phyloP scores from a whole-genome alignment of 2,113 vertebrate species.

The Catharus bicknelli region DNA sequence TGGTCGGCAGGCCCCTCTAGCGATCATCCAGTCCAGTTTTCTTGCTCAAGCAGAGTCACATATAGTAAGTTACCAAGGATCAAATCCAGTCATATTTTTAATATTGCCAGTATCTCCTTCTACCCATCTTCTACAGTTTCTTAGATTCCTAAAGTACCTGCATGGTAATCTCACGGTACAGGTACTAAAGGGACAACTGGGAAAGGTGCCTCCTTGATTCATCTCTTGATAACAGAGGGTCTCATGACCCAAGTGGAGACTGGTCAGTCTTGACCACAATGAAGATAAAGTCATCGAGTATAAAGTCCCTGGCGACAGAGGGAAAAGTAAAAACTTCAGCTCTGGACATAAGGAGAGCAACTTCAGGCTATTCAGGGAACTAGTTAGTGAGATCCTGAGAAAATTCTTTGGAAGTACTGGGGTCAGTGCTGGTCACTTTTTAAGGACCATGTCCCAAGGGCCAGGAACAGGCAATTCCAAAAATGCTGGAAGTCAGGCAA shows the following conservation, averaged over 20 bases:
- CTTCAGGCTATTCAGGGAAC: neutral
- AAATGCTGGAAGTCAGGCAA: neutral
- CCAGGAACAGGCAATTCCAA: neutral
- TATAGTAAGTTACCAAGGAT: neutral
- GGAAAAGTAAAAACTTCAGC: neutral
- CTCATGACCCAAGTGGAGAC: neutral
- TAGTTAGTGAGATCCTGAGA: neutral
- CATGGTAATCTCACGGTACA: neutral
- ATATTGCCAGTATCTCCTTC: neutral
- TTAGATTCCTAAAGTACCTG: neutral
- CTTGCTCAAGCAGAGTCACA: neutral
- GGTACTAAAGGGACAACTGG: neutral
- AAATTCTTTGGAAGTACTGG: neutral
- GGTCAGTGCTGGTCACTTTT: too few relatives aligned
- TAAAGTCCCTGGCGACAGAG: neutral
- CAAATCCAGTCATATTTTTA: neutral
- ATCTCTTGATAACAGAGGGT: neutral
- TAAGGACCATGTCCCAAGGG: accelerated
- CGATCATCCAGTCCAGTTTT: neutral
- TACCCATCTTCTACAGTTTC: neutral
- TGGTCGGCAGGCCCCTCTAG: neutral
- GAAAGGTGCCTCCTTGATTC: neutral
- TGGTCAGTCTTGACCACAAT: neutral
- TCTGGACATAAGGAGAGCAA: neutral
- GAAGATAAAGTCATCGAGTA: accelerated